Base-by-base conservation (phyloP, 2,797 vertebrate species). In the Sylvia borin region DNA sequence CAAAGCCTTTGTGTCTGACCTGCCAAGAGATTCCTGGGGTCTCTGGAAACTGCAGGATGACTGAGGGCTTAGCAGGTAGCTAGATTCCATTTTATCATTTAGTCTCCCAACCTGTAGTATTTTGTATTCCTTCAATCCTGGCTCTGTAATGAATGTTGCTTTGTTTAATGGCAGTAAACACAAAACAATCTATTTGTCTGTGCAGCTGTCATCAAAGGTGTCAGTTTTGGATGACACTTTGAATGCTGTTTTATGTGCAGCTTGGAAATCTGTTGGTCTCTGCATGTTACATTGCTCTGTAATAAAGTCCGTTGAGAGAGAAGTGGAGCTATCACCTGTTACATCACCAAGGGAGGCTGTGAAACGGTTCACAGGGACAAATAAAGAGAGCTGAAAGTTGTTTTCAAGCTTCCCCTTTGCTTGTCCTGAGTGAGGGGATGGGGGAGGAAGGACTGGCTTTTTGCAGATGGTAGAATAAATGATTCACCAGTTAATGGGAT, bases 401-500 rank as follows among this genome's bases (percentile, higher is more conserved):
- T 87, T 81, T 86, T 60, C 85, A 66, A 62, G 31, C 84, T 95
- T 92, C 61, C 47, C 76, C 26, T 71, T 92, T 76, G 58, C 87
- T 91, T 90, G 78, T 88, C 95, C 94, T 93, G 83, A 73, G 70
- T 22, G 42, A 89, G 55, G 57, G 73, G 42, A 67, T 27, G 47
- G 43, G 18, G 26, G 54, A 77, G 92, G 95, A 85, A 95, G 94
- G 91, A 75, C 58, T 57, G 91, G 93, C 82, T 50, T 68, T 93
- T 94, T 96, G 91, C 93, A 97, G 92, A 95, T 96, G 91, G 93
- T 47, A 31, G 60, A 88, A 88, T 97, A 96, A 96, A 84, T 97
- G 97, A 96, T 91, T 97, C 94, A 97, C 80, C 58, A 74, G 54
- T 38, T 90, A 90, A 97, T 95, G 86, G 91, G 65, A 92, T 95